Evolutionary conservation across 1,140 invertebrate genomes (phyloP).

Genomic region (Aphelenchoides besseyi): DNA sequence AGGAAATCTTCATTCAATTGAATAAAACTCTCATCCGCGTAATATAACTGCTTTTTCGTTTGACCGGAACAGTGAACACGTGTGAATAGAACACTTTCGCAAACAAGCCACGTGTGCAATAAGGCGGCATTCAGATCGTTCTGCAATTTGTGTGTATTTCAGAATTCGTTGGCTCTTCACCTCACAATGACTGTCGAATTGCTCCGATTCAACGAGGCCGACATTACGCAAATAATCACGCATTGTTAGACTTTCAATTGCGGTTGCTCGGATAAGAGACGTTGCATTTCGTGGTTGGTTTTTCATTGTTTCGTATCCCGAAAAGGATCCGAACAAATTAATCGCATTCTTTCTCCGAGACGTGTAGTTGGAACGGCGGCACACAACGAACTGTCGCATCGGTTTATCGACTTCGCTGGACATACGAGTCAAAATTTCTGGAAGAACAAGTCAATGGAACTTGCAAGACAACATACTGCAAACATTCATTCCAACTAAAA

Average conservation of each 20-base stretch:
- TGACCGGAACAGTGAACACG: background rate
- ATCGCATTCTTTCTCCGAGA: background rate
- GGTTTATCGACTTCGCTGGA: conserved; percentile 1
- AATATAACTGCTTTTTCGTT: background rate
- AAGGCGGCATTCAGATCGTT: background rate
- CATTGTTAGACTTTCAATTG: background rate
- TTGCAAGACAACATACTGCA: background rate
- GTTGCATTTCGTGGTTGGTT: conserved; percentile 5
- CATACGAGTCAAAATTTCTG: background rate
- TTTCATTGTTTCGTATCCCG: conserved; percentile 8
- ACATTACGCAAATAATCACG: conserved; percentile 2
- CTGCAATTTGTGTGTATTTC: no score
- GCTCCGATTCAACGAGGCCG: background rate
- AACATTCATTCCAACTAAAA: background rate
- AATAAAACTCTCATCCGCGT: conserved; percentile 3
- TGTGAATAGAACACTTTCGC: background rate
- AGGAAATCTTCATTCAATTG: background rate
- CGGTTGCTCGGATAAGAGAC: conserved; percentile 7
- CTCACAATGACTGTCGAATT: background rate
- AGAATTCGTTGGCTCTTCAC: no score
- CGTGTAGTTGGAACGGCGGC: background rate
- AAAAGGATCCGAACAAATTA: conserved; percentile 6
- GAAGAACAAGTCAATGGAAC: background rate
- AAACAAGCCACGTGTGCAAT: conserved; percentile 5
- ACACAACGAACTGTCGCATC: background rate